Base-by-base conservation (phyloP, 2,797 vertebrate species). In the Antennarius maculatus region DNA sequence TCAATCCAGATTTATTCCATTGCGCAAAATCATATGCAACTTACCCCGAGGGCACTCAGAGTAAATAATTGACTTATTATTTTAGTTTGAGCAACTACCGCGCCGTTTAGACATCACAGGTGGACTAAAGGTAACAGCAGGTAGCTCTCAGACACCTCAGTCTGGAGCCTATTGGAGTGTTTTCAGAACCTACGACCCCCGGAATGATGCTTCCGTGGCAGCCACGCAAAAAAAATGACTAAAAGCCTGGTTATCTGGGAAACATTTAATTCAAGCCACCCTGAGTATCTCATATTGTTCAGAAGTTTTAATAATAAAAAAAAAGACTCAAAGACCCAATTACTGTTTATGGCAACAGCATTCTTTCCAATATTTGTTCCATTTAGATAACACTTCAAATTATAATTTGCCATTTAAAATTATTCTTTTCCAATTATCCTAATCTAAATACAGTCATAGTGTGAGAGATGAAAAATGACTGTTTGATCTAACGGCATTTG, bases 161-260 rank as follows among this genome's bases (percentile, higher is more conserved):
- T 78, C 65, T 54, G 54, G 70, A 80, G 81, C 71, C 76, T 84
- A 79, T 76, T 0, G 43, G 62, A 88, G 75, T 80, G 79, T 86
- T 87, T 86, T 80, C 74, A 88, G 84, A 87, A 77, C 78, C 64
- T 77, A 71, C 83, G 88, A 90, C 87, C 88, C 16, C 68, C 71
- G 81, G 70, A 66, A 76, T 85, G 81, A 88, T 66, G 56, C 76
- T 74, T 76, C 59, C 7, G 61, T 58, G 81, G 65, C 69, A 67
- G 74, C 59, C 69, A 80, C 74, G 75, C 64, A 74, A 69, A 69
- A 77, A 77, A 70, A 86, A 66, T 70, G 66, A 58, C 41, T 37
- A 39, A 60, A 82, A 62, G 37, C 42, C 58, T 9, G 6, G 43
- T 74, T 23, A 0, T 57, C 71, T 55, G 61, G 51, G 71, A 34